These are phyloP conservation scores for Forbesichthys agassizii DNA, from an alignment of 2,113 vertebrate species.

Conservation along the genomic window DNA sequence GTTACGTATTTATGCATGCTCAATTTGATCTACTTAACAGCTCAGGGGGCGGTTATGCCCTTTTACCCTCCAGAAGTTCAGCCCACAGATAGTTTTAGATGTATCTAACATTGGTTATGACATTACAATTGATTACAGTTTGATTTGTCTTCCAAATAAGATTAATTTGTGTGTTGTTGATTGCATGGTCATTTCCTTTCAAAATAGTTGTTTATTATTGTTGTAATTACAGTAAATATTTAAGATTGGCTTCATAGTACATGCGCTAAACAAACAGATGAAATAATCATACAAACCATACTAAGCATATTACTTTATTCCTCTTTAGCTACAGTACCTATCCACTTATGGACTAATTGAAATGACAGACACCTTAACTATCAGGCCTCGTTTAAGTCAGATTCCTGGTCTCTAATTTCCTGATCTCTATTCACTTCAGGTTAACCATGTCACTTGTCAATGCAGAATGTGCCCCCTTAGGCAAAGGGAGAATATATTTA, in stretches of 20 bases:
- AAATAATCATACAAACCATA: neutral
- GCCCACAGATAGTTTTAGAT: neutral
- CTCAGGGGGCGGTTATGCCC: constrained; percentile 8
- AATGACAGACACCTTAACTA: neutral
- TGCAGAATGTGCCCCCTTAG: constrained; percentile 2
- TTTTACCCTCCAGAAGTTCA: neutral
- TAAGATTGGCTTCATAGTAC: constrained; percentile 12
- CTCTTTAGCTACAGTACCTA: too few relatives aligned
- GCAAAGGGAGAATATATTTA: constrained; percentile 33
- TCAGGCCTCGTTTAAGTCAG: neutral
- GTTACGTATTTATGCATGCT: constrained; percentile 28
- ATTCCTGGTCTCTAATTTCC: neutral
- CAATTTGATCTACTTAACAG: constrained; percentile 38
- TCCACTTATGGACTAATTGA: too few relatives aligned
- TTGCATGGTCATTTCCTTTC: too few relatives aligned
- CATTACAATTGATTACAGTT: too few relatives aligned
- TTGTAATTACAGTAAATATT: constrained; percentile 10
- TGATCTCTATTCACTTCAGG: neutral
- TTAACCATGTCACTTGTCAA: neutral
- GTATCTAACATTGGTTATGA: constrained; percentile 7
- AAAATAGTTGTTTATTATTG: too few relatives aligned
- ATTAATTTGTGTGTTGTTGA: too few relatives aligned
- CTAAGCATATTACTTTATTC: neutral
- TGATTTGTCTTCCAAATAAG: too few relatives aligned
- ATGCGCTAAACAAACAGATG: constrained; percentile 1